A percentile compares a stretch with the other conserved stretches of the same genome.
Conservation (phyloP, 2,888 invertebrate species). For the Nudaria mundana region DNA sequence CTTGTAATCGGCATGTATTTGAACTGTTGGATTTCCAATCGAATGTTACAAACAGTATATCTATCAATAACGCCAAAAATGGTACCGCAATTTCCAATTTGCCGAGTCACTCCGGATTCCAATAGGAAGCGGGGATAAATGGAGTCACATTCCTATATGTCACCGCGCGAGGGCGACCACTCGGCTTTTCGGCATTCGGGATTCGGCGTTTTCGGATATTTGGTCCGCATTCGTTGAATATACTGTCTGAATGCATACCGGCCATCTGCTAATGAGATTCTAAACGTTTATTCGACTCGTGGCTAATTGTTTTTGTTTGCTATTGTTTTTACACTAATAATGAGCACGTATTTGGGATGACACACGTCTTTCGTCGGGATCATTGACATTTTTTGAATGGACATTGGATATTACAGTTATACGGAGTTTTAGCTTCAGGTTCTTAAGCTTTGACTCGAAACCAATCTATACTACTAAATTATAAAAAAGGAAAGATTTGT, state of each 20-base stretch:
- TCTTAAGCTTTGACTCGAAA: not conserved
- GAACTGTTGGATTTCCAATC: constrained; percentile 24
- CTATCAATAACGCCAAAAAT: constrained; percentile 76
- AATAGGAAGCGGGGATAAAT: constrained; percentile 80
- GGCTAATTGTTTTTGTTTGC: constrained; percentile 43
- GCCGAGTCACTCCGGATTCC: constrained; percentile 80
- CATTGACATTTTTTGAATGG: constrained; percentile 20
- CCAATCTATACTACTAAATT: too few species aligned
- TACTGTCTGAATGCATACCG: constrained; percentile 60
- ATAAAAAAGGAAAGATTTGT: too few species aligned
- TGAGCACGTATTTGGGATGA: constrained; percentile 24
- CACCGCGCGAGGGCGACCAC: constrained; percentile 69
- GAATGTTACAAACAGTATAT: constrained; percentile 59
- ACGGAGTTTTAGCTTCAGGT: not conserved
- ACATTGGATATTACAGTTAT: constrained; percentile 6
- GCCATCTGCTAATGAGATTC: constrained; percentile 65
- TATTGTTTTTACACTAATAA: constrained; percentile 30
- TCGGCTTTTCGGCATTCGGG: constrained; percentile 70
- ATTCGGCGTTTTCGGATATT: constrained; percentile 64
- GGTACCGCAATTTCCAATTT: constrained; percentile 79
- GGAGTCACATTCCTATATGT: constrained; percentile 81
- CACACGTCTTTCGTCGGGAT: constrained; percentile 19
- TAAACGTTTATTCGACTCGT: constrained; percentile 45
- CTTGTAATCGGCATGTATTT: constrained; percentile 21
- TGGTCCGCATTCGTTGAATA: constrained; percentile 58